A percentile compares a stretch with the other conserved stretches of the same genome.
Evolutionary conservation across 2,888 invertebrate genomes (phyloP).

Genomic region (Melanchra persicariae): DNA sequence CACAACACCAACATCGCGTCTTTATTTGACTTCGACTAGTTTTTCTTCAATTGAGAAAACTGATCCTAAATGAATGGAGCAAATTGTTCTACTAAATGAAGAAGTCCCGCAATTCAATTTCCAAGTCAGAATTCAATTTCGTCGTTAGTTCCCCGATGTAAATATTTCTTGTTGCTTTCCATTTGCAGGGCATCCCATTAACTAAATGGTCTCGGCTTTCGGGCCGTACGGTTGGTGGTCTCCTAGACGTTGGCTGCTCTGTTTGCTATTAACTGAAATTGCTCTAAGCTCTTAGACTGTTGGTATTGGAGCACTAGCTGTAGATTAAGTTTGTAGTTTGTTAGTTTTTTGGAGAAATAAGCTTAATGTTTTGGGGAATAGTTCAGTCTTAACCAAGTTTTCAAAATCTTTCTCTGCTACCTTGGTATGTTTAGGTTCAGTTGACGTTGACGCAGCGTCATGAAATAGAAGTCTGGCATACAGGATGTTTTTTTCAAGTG

Average conservation of each 20-base stretch:
- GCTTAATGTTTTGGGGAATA: neutral
- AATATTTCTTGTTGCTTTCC: slow-evolving; percentile 41
- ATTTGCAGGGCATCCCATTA: slow-evolving; percentile 49
- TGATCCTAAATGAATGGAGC: neutral
- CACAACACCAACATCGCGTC: too few relatives aligned
- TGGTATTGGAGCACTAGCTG: slow-evolving; percentile 4
- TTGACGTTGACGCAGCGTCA: too few relatives aligned
- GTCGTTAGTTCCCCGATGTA: slow-evolving; percentile 22
- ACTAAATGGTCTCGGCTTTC: slow-evolving; percentile 42
- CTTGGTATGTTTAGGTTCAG: neutral
- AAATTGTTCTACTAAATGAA: slow-evolving; percentile 2
- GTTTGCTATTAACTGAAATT: slow-evolving; percentile 53
- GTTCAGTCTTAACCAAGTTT: neutral
- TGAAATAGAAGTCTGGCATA: too few relatives aligned
- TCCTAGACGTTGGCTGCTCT: slow-evolving; percentile 36
- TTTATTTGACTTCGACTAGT: too few relatives aligned
- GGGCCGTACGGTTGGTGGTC: slow-evolving; percentile 41
- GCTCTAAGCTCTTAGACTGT: slow-evolving; percentile 43
- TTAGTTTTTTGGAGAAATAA: slow-evolving; percentile 10
- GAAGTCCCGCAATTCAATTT: slow-evolving; percentile 17
- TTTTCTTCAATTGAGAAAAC: neutral
- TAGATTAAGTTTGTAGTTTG: slow-evolving; percentile 9
- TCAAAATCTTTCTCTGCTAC: neutral
- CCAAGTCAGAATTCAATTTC: slow-evolving; percentile 35
- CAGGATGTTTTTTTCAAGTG: too few relatives aligned